phyloP scores from a whole-genome alignment of 35 echinoderm and acorn worm species.

The Diadema setosum region DNA sequence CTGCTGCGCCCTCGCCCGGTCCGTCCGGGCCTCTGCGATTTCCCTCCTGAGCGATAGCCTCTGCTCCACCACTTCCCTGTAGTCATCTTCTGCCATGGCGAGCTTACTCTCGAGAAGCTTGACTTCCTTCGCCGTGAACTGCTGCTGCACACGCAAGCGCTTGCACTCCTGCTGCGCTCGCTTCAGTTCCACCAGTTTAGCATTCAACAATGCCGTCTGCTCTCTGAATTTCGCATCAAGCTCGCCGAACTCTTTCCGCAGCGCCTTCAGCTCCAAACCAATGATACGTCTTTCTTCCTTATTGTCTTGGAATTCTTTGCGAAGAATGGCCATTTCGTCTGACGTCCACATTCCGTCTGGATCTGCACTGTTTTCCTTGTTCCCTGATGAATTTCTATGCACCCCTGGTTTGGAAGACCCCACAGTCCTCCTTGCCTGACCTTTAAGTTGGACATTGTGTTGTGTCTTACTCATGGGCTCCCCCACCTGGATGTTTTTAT shows the following conservation, averaged over 20 bases:
- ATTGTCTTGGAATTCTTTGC: background rate
- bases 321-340: background rate
- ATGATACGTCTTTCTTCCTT: background rate
- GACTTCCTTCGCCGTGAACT: background rate
- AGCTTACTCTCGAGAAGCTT: background rate
- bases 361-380: background rate
- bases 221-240: background rate
- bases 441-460: background rate
- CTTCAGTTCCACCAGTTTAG: background rate
- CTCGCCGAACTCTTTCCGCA: background rate
- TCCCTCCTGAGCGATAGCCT: conserved; percentile 2
- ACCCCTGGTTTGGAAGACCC: background rate
- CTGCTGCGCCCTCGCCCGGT: background rate
- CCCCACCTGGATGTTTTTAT: conserved; percentile 39
- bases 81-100: conserved; percentile 27
- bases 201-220: background rate
- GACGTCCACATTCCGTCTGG: background rate
- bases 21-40: background rate
- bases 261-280: background rate
- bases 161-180: background rate
- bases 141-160: background rate
- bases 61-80: background rate
- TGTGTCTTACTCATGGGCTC: background rate
- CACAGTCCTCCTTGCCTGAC: background rate
- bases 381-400: background rate